Percentiles rank a stretch among this genome's conserved stretches.
phyloP scores from a whole-genome alignment of 2,113 vertebrate genomes.

The Dasyprocta punctata region DNA sequence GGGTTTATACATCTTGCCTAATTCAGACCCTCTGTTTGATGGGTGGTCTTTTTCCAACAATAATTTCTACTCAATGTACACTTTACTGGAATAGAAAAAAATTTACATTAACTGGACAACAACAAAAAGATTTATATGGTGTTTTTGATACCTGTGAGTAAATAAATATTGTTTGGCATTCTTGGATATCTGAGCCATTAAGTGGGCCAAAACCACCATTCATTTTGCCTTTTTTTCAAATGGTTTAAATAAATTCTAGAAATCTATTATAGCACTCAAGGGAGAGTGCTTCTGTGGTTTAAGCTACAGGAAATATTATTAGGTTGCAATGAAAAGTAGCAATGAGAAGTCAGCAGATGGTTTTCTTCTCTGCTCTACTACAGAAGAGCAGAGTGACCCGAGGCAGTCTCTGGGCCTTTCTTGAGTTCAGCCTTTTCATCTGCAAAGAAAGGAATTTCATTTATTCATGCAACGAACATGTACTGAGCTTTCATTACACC shows the following conservation, averaged over 20 bases:
- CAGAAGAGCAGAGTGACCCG: neutral
- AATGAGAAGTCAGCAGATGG: constrained; percentile 33
- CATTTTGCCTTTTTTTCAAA: constrained; percentile 43
- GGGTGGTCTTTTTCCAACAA: constrained; percentile 51
- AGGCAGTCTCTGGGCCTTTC: neutral
- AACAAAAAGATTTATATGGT: constrained; percentile 64
- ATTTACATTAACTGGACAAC: constrained; percentile 51
- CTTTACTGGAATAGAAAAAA: constrained; percentile 74
- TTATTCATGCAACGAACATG: neutral
- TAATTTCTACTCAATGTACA: constrained; percentile 73
- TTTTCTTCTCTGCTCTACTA: neutral
- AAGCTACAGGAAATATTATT: constrained; percentile 59
- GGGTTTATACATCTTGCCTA: constrained; percentile 60
- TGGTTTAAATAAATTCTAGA: constrained; percentile 70
- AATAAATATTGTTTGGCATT: constrained; percentile 74
- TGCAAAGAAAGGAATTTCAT: neutral
- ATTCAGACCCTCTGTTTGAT: constrained; percentile 54
- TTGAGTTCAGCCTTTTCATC: neutral
- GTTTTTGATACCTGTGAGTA: constrained; percentile 63
- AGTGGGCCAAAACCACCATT: constrained; percentile 59
- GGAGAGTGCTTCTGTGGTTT: constrained; percentile 57
- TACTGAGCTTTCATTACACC: neutral
- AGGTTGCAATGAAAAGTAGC: neutral
- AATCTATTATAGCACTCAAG: constrained; percentile 64
- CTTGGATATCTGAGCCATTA: constrained; percentile 70